Percentiles rank a stretch among this genome's conserved stretches.
Evolutionary conservation across 2,113 vertebrate species (phyloP).

Genomic region (Tachycineta bicolor): DNA sequence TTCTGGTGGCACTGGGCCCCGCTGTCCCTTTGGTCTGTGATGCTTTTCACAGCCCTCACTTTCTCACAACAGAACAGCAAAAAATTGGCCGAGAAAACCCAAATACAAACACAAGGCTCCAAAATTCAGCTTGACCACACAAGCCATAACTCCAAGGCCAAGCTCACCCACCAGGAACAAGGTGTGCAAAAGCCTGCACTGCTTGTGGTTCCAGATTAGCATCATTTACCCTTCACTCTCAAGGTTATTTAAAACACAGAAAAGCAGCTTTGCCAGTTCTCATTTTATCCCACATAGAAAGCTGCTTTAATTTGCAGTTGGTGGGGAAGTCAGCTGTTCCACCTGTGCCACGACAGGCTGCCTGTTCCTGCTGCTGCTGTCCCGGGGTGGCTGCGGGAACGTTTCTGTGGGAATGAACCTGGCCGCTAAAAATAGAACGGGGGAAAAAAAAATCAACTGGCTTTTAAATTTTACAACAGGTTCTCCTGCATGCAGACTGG

Average conservation of each 20-base stretch:
- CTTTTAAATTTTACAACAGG: background rate
- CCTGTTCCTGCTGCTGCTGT: background rate
- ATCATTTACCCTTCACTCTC: background rate
- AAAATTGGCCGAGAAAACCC: background rate
- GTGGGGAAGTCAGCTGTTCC: background rate
- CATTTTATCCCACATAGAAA: constrained; percentile 22
- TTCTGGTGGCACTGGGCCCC: background rate
- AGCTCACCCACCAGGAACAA: background rate
- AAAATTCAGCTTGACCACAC: background rate
- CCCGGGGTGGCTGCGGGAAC: accelerated
- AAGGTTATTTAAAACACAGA: constrained; percentile 7
- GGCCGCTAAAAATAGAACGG: background rate
- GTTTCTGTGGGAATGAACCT: constrained; percentile 7
- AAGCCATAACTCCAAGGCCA: background rate
- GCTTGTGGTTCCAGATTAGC: background rate
- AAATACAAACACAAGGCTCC: accelerated
- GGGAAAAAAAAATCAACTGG: background rate
- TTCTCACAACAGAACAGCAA: background rate
- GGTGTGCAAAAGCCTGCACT: background rate
- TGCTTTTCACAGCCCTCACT: background rate
- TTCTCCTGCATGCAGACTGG: background rate
- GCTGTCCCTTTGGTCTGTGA: background rate
- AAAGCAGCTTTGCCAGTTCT: constrained; percentile 42
- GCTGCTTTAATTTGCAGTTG: background rate
- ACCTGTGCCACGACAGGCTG: background rate